These are phyloP conservation scores for Protosalanx chinensis DNA, from an alignment of 2,797 vertebrate genomes.

Conservation along the genomic window DNA sequence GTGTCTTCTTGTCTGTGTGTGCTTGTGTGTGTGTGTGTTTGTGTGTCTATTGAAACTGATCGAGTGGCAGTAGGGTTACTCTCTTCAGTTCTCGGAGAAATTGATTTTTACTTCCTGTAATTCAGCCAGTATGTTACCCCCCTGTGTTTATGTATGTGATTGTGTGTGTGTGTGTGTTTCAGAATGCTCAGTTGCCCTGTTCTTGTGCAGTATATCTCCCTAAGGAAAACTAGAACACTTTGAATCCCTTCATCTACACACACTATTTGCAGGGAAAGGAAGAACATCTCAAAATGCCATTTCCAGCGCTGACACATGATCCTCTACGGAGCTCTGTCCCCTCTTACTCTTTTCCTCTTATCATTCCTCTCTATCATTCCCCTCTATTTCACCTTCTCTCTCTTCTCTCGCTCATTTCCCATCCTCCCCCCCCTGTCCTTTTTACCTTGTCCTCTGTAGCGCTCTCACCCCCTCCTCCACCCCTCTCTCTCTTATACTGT, in stretches of 20 bases:
- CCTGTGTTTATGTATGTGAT: slow-evolving; percentile 3
- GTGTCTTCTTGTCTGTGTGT: background rate
- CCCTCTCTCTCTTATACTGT: slow-evolving; percentile 26
- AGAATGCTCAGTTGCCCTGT: no score
- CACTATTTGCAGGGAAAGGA: no score
- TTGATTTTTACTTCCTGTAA: slow-evolving; percentile 12
- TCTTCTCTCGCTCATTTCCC: background rate
- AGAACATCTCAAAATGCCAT: background rate
- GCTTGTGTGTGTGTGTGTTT: background rate
- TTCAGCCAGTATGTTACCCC: background rate
- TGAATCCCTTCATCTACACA: no score
- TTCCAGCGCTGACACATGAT: background rate
- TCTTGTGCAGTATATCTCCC: no score
- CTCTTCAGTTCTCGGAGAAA: slow-evolving; percentile 1
- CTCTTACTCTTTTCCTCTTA: background rate
- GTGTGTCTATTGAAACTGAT: slow-evolving; percentile 15
- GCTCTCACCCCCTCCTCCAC: background rate
- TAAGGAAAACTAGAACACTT: no score
- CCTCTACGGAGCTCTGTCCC: background rate
- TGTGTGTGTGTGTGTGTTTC: background rate
- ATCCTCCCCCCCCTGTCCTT: no score
- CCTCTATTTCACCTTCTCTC: background rate
- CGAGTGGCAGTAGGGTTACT: background rate
- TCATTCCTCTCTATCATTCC: background rate
- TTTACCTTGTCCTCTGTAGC: background rate